Evolutionary conservation across 2,797 vertebrate species (phyloP).

Genomic region (Australoheros facetus): DNA sequence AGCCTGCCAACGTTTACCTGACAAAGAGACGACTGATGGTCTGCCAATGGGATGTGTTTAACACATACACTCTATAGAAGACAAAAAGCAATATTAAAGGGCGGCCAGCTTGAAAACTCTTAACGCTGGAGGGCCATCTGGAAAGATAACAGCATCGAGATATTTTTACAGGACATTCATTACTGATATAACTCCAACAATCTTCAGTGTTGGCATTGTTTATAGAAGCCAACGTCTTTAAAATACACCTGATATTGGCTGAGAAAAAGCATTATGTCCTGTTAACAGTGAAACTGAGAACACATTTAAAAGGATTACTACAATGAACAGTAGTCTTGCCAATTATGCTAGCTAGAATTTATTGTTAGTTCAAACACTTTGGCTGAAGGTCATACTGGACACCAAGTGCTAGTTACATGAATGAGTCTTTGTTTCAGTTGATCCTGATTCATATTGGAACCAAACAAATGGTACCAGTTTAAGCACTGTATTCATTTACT

Average conservation of each 20-base stretch:
- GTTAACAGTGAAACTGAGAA: background rate
- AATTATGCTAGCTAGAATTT: constrained; percentile 16
- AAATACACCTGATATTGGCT: constrained; percentile 5
- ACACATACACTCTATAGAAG: constrained; percentile 12
- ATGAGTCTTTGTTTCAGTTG: constrained; percentile 2
- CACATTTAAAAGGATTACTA: constrained; percentile 20
- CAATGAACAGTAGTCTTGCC: constrained; percentile 23
- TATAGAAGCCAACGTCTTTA: constrained; percentile 1
- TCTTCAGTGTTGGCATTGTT: background rate
- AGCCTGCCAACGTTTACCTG: constrained; percentile 21
- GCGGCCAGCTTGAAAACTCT: constrained; percentile 1
- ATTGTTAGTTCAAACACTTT: constrained; percentile 7
- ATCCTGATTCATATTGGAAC: background rate
- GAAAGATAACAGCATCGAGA: background rate
- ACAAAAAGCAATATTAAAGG: background rate
- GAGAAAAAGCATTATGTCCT: background rate
- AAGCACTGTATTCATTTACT: background rate
- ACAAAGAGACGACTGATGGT: constrained; percentile 19
- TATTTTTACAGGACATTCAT: background rate
- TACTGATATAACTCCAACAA: background rate
- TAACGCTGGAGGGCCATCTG: background rate
- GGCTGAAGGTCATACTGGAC: constrained; percentile 11
- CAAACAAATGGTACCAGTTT: background rate
- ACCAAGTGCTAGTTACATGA: background rate
- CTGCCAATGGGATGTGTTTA: constrained; percentile 33